Conservation (phyloP, 2,888 invertebrate species). For the Pollenia labialis region DNA sequence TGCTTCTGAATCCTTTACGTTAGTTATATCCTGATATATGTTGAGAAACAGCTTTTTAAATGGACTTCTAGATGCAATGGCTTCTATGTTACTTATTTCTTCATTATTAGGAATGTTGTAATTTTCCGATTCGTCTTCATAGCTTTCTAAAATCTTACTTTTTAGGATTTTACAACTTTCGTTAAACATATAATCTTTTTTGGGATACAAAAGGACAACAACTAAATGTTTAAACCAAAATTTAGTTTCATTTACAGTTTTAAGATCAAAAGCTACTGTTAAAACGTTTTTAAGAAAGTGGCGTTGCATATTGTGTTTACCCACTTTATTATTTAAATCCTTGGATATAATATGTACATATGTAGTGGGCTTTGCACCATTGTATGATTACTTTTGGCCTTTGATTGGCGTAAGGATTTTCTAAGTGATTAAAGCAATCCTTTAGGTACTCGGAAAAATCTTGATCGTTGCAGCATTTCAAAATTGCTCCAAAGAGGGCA, state of each 20-base stretch:
- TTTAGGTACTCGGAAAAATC: too few relatives aligned
- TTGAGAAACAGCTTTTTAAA: too few relatives aligned
- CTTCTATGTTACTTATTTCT: not conserved
- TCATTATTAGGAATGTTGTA: not conserved
- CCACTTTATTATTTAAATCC: conserved; percentile 9
- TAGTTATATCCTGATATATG: too few relatives aligned
- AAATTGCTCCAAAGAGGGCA: too few relatives aligned
- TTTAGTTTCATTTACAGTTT: conserved; percentile 23
- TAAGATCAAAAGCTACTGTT: too few relatives aligned
- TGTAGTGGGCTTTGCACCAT: not conserved
- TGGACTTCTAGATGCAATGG: conserved; percentile 17
- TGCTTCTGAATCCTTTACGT: too few relatives aligned
- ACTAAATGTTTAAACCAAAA: conserved; percentile 13
- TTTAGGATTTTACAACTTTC: not conserved
- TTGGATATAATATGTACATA: conserved; percentile 23
- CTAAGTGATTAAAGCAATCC: too few relatives aligned
- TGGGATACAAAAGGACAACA: not conserved
- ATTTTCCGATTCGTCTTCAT: not conserved
- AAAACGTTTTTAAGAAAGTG: conserved; percentile 5
- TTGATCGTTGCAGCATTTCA: too few relatives aligned
- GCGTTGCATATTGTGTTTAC: not conserved
- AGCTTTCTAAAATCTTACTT: not conserved
- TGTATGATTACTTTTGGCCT: too few relatives aligned
- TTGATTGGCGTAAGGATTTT: too few relatives aligned
- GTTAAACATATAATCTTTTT: not conserved